phyloP scores from a whole-genome alignment of 1,140 invertebrate species.

The Lasioglossum baleicum region DNA sequence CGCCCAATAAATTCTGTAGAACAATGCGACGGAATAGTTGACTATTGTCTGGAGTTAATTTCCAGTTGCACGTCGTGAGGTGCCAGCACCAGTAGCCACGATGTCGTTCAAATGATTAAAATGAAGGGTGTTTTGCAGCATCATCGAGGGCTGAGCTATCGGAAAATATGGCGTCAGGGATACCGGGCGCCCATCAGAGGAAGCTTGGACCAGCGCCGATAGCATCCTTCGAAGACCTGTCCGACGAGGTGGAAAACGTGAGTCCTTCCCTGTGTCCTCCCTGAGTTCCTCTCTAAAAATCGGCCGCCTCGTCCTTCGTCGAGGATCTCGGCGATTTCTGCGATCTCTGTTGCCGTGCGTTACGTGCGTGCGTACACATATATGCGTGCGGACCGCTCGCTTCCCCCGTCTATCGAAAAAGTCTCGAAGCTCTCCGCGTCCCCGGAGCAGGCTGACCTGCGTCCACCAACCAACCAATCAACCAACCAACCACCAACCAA shows the following conservation, averaged over 20 bases:
- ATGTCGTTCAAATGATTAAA: background rate
- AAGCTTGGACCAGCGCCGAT: conserved; percentile 94
- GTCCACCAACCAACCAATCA: conserved; percentile 20
- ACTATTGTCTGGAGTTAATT: too few species aligned
- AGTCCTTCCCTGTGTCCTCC: conserved; percentile 69
- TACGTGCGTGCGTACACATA: too few species aligned
- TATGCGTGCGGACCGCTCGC: too few species aligned
- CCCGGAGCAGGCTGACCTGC: conserved; percentile 30
- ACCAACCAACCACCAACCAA: conserved; percentile 33
- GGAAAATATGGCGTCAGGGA: conserved; percentile 75
- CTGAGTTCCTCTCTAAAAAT: conserved; percentile 41
- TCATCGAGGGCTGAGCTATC: conserved; percentile 53
- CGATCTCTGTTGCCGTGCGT: background rate
- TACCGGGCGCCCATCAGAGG: conserved; percentile 81
- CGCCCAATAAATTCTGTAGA: too few species aligned
- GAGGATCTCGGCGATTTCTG: conserved; percentile 36
- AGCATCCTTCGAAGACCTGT: conserved; percentile 94
- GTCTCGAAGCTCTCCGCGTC: conserved; percentile 34
- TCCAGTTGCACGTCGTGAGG: too few species aligned
- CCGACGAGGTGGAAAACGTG: conserved; percentile 87
- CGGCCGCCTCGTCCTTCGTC: conserved; percentile 26
- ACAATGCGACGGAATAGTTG: too few species aligned
- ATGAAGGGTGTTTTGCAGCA: conserved; percentile 40
- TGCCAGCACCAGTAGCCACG: too few species aligned
- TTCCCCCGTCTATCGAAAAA: conserved; percentile 9